Conservation (phyloP, 2,888 invertebrate species). For the Brachypalpus laphriformis region DNA sequence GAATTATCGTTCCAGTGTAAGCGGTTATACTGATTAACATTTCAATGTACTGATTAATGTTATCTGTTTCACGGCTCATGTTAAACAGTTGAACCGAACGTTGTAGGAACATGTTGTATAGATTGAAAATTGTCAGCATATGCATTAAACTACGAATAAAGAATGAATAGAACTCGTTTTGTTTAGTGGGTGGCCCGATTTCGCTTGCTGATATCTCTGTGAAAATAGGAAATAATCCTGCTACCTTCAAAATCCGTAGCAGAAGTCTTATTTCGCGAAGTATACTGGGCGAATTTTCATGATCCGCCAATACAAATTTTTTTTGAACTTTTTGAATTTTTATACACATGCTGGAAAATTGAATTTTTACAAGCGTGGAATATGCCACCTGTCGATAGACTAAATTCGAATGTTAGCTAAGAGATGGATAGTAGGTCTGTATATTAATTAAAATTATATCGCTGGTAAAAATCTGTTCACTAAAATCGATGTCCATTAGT, state of each 20-base stretch:
- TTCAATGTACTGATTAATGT: constrained; percentile 80
- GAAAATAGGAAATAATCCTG: constrained; percentile 79
- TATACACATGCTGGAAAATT: constrained; percentile 48
- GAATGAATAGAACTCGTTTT: constrained; percentile 77
- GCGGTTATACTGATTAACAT: constrained; percentile 78
- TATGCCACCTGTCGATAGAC: constrained; percentile 20
- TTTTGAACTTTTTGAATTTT: constrained; percentile 35
- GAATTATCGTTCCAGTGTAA: constrained; percentile 77
- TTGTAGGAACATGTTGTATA: constrained; percentile 78
- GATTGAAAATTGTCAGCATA: constrained; percentile 77
- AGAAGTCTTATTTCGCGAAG: constrained; percentile 76
- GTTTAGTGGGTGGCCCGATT: constrained; percentile 78
- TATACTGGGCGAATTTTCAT: neutral
- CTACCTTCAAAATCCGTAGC: constrained; percentile 78
- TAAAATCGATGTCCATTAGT: constrained; percentile 47
- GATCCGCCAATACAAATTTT: constrained; percentile 8
- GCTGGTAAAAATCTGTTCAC: constrained; percentile 15
- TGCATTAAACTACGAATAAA: constrained; percentile 77
- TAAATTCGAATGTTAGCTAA: neutral
- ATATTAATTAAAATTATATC: constrained; percentile 59
- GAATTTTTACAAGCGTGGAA: neutral
- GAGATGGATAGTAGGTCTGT: neutral
- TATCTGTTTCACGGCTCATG: constrained; percentile 78
- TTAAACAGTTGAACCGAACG: constrained; percentile 76
- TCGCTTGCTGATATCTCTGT: constrained; percentile 77